A percentile compares a stretch with the other conserved stretches of the same genome.
Evolutionary conservation across 2,113 vertebrate genomes (phyloP).

Genomic region (Paracyprichromis sp.): DNA sequence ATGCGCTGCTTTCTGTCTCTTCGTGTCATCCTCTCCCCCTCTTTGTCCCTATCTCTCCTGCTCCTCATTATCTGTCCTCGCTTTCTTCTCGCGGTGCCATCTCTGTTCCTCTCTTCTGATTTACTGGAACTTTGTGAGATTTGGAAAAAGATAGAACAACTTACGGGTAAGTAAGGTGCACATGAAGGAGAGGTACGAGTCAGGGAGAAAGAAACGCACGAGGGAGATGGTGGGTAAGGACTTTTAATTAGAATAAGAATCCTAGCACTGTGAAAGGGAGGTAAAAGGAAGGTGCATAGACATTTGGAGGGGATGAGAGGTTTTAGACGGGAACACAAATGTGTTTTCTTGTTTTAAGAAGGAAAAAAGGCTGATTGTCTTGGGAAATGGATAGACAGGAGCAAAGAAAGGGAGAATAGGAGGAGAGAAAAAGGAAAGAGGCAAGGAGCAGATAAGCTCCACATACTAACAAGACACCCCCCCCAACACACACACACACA

Average conservation of each 20-base stretch:
- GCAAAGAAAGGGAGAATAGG: neutral
- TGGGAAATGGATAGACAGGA: neutral
- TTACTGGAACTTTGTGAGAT: neutral
- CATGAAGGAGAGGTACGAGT: neutral
- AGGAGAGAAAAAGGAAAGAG: neutral
- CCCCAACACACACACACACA: neutral
- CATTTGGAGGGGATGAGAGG: neutral
- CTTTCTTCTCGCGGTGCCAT: neutral
- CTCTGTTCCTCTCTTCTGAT: neutral
- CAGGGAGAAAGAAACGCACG: neutral
- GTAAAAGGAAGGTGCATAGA: neutral
- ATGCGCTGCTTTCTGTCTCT: constrained; percentile 9
- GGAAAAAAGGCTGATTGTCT: neutral
- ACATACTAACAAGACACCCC: neutral
- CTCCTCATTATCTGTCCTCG: neutral
- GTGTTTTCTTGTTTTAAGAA: constrained; percentile 32
- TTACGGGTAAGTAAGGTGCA: neutral
- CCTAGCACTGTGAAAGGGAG: neutral
- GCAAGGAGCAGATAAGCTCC: neutral
- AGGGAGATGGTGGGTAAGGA: neutral
- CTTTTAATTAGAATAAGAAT: neutral
- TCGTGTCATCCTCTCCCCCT: neutral
- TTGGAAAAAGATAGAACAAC: neutral
- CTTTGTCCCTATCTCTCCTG: neutral
- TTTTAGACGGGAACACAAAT: constrained; percentile 5